Percentiles rank a stretch among this genome's conserved stretches.
Conservation (phyloP, 2,113 vertebrate species). For the Parus major region DNA sequence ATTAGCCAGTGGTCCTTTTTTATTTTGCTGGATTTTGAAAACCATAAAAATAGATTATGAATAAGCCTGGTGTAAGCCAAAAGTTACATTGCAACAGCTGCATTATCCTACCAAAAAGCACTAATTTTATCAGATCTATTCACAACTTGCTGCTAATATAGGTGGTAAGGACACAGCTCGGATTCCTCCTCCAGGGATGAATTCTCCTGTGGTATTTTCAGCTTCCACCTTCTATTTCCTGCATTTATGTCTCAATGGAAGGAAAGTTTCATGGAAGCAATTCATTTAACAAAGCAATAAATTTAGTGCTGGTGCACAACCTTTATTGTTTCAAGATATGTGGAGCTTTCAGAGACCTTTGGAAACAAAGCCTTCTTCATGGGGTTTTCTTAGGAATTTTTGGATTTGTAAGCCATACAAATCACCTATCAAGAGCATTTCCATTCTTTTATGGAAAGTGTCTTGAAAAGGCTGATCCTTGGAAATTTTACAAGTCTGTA, state of each 20-base stretch:
- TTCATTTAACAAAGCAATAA: conserved; percentile 23
- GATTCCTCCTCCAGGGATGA: neutral
- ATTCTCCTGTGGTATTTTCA: neutral
- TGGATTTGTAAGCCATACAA: neutral
- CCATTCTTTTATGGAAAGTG: neutral
- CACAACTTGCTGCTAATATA: conserved; percentile 34
- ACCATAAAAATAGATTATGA: conserved; percentile 65
- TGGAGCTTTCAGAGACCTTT: neutral
- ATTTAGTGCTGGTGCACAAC: neutral
- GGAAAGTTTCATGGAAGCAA: conserved; percentile 8
- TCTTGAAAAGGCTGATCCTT: neutral
- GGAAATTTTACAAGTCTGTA: neutral
- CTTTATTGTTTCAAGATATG: neutral
- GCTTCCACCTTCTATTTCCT: neutral
- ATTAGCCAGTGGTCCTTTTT: conserved; percentile 53
- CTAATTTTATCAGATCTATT: neutral
- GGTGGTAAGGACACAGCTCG: neutral
- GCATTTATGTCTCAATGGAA: neutral
- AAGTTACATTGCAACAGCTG: conserved; percentile 54
- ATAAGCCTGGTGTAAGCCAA: conserved; percentile 47
- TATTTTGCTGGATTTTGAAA: conserved; percentile 52
- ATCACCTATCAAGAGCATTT: neutral
- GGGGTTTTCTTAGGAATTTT: neutral
- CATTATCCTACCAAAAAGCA: neutral
- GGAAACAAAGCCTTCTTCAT: neutral